Evolutionary conservation across 2,113 vertebrate genomes (phyloP), one percentile per base, ranked within the genome.

Genomic region (Vulpes ferrilata): DNA sequence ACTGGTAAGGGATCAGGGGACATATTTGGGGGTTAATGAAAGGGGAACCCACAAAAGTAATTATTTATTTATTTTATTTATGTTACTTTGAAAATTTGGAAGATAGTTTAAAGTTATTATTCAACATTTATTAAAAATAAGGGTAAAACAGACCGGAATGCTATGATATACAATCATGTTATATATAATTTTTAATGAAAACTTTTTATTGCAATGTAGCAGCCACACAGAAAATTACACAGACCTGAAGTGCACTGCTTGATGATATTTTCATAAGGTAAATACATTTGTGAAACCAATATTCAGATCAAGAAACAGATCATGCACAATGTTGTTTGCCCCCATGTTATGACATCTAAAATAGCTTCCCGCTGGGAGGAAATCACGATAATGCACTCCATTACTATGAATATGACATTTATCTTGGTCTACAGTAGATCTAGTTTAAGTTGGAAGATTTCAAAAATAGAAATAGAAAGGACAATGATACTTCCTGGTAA

Each of bases 321-420:
- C n/a, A 27, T 62, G 10, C 48, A 80, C 62, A 79, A 57, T 74
- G 53, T 25, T 79, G 78, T 93, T 89, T 97, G n/a, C 30, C 53
- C 53, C 80, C 67, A 13, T 64, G 86, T 89, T 82, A 82, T 94
- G 82, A 88, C 67, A 83, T 74, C 89, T 94, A 83, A 90, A 95
- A 79, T 57, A 96, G 71, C 73, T 95, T 97, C 93, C 83, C 62
- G 76, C 22, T 32, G 19, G 78, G n/a, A 97, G n/a, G 35, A 96
- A 78, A 96, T 91, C 85, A 89, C 93, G 48, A 93, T 71, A 91
- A 96, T 79, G 13, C 78, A 43, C 53, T 96, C 86, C 74, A 80
- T 25, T n/a, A 51, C 79, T 60, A 48, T 76, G 57, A 92, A 64
- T 91, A 83, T 71, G 57, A 74, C 62, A 67, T 95, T 97, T 91